A percentile compares a stretch with the other conserved stretches of the same genome.
Evolutionary conservation across 2,888 invertebrate genomes (phyloP).

Genomic region (Mimas tiliae): DNA sequence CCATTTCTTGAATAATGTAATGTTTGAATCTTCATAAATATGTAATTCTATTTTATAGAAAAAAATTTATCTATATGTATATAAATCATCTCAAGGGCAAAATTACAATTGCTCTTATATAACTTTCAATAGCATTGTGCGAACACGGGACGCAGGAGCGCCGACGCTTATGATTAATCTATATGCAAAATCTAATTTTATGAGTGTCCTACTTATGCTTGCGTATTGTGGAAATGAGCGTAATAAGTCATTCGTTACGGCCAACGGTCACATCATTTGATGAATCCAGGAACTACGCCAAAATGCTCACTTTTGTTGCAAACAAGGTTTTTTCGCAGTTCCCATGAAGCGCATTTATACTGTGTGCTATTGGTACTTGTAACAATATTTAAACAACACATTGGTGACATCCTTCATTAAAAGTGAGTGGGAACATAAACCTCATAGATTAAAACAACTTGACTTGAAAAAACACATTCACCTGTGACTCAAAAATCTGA

Average conservation of each 20-base stretch:
- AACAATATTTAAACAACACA: not conserved
- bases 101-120: conserved; percentile 45
- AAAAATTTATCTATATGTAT: not conserved
- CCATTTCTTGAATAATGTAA: no score
- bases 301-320: conserved; percentile 59
- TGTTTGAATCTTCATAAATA: no score
- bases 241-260: conserved; percentile 60
- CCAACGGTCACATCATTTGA: conserved; percentile 53
- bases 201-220: conserved; percentile 10
- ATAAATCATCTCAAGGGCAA: conserved; percentile 37
- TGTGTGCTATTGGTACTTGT: not conserved
- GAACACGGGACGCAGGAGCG: conserved; percentile 48
- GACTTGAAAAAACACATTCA: no score
- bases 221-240: conserved; percentile 29
- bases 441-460: no score
- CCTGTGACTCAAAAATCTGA: no score
- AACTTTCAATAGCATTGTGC: conserved; percentile 42
- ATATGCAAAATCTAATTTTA: conserved; percentile 40
- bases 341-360: conserved; percentile 48
- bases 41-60: not conserved
- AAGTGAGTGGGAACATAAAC: no score
- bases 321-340: conserved; percentile 49
- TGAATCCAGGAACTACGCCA: conserved; percentile 71
- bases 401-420: no score
- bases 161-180: conserved; percentile 49